Base-by-base conservation (phyloP, 64 coral and sea anemone species). In the Trachythela sp. region DNA sequence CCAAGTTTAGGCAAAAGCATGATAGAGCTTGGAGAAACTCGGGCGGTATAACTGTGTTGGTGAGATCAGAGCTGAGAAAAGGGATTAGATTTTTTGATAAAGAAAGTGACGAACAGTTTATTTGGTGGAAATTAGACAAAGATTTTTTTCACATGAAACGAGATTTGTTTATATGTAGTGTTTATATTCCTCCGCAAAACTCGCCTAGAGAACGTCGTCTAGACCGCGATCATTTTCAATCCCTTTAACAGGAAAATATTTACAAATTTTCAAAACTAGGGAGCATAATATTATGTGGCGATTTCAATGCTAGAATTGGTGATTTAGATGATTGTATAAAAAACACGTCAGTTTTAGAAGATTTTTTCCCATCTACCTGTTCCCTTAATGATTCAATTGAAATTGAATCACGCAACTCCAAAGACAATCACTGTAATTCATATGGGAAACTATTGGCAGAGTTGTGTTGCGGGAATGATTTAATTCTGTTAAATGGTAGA, bases 181-280 rank as follows among this genome's bases (percentile, higher is more conserved):
- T 92, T 33, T 87, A 92, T 58, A 87, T 92, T 80, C 68, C 90
- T 17, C 90, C 67, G 22, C 10, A 10, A 83, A 64, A 70, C 35
- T 86, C 75, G 9, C 41, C 88, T 24, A 89, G 88, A 77, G 88
- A 89, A 31, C 48, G 34, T 1, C 14, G 48, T 45, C 35, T 50
- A 20, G 39, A 80, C 8, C 15, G 30, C 2, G 90, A 91, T 91
- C 84, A 91, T 71, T 91, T 91, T 72, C 9, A 50, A 35, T 38
- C 18, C 18, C 33, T 91, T 37, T n/a, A n/a, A n/a, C 84, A 92
- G 38, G 45, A 92, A 80, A 87, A 48, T 54, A 87, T 92, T 83
- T 87, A 86, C 87, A 80, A 87, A 51, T 87, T 87, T 87, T 72
- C 84, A 33, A 85, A 54, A 34, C 43, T 86, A 40, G 90, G 64